Conservation (phyloP, 2,113 vertebrate genomes). For the Panurus biarmicus region DNA sequence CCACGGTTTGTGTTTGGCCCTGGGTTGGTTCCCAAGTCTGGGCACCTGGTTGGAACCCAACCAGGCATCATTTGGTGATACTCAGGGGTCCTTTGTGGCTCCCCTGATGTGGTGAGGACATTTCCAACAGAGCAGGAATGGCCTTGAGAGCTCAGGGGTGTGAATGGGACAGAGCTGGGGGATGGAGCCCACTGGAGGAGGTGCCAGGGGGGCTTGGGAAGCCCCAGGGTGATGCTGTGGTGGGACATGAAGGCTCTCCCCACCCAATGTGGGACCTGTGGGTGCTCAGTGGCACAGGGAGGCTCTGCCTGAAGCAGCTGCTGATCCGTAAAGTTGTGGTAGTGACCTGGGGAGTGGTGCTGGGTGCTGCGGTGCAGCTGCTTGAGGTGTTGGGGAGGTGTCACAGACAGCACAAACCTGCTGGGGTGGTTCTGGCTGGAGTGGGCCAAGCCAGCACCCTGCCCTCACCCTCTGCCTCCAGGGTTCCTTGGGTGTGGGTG, state of each 20-base stretch:
- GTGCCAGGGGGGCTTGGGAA: rapidly evolving
- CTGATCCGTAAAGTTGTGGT: rapidly evolving
- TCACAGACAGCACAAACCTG: not conserved
- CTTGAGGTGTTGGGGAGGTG: rapidly evolving
- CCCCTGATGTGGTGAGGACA: not conserved
- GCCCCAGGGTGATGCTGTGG: not conserved
- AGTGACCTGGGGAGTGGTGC: not conserved
- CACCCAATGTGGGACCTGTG: rapidly evolving
- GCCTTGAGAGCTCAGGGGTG: not conserved
- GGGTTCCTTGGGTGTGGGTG: not conserved
- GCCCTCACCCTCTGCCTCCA: not conserved
- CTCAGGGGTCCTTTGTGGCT: not conserved
- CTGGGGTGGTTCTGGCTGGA: not conserved
- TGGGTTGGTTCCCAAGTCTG: not conserved
- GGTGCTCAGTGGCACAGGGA: not conserved
- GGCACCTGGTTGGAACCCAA: not conserved
- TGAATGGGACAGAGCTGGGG: not conserved
- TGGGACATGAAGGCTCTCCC: not conserved
- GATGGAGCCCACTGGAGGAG: not conserved
- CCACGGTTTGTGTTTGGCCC: not conserved
- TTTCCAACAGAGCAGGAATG: not conserved
- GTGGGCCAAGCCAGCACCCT: rapidly evolving
- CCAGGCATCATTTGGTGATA: rapidly evolving
- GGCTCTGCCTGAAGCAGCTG: not conserved
- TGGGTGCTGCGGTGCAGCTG: rapidly evolving